Percentiles rank a stretch among this genome's conserved stretches.
Conservation (phyloP, 2,113 vertebrate species). For the Microcebus jonahi region DNA sequence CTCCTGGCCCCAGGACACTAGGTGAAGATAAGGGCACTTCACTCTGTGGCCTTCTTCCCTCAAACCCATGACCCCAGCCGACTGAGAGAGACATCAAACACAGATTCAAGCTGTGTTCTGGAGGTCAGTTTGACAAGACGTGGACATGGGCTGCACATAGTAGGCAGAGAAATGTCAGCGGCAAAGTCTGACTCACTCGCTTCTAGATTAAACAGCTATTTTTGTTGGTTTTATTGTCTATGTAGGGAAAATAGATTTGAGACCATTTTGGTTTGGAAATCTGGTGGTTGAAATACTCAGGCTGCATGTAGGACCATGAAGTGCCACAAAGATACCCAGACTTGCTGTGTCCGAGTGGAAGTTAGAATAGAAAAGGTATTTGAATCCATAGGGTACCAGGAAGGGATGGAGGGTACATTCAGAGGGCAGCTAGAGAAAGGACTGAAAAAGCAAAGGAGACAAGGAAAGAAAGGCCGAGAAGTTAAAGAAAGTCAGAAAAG, state of each 20-base stretch:
- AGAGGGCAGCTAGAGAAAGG: neutral
- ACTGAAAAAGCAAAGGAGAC: neutral
- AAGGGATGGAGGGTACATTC: neutral
- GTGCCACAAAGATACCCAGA: too few species aligned
- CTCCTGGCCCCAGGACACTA: too few species aligned
- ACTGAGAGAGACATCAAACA: neutral
- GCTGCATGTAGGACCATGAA: neutral
- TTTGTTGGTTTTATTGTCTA: neutral
- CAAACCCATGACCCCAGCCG: neutral
- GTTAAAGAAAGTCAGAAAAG: neutral
- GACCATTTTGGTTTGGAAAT: neutral
- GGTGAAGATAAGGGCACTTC: neutral
- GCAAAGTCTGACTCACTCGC: neutral
- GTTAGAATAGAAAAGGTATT: neutral
- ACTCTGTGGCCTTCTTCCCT: neutral
- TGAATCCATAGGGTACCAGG: neutral
- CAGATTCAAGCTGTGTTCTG: neutral
- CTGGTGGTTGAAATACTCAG: neutral
- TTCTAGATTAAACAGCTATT: neutral
- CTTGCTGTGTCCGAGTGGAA: neutral
- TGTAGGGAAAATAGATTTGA: neutral
- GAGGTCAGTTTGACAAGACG: neutral
- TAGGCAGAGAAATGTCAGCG: too few species aligned
- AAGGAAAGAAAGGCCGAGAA: neutral
- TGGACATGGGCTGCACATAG: neutral